These are phyloP conservation scores for Periphyllus acericola DNA, from an alignment of 2,888 invertebrate species.

Conservation along the genomic window DNA sequence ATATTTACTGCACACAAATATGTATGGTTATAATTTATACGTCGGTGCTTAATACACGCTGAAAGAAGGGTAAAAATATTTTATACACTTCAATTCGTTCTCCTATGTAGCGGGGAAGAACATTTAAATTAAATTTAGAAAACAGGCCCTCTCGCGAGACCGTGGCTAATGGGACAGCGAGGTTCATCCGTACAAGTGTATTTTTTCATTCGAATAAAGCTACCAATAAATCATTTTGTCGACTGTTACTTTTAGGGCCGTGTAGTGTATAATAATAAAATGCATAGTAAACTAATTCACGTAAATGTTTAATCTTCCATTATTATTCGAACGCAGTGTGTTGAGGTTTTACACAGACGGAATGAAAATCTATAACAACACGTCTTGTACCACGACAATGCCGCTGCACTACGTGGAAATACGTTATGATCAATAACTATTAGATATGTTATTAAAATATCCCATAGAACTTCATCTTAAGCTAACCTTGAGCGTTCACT, in stretches of 20 bases:
- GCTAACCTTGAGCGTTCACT: constrained; percentile 5
- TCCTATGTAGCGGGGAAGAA: constrained; percentile 14
- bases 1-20: constrained; percentile 14
- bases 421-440: neutral
- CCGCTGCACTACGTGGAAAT: neutral
- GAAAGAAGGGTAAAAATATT: constrained; percentile 22
- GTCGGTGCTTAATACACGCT: constrained; percentile 27
- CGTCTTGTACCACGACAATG: too few relatives aligned
- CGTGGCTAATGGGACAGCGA: constrained; percentile 51
- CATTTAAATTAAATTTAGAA: constrained; percentile 56
- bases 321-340: neutral
- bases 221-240: constrained; percentile 39
- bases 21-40: constrained; percentile 45
- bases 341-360: neutral
- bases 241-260: neutral
- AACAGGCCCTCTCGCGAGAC: constrained; percentile 23
- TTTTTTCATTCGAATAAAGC: neutral
- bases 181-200: constrained; percentile 7
- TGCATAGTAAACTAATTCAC: neutral
- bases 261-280: constrained; percentile 11
- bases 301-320: neutral
- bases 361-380: neutral
- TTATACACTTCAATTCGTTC: constrained; percentile 30
- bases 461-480: neutral
- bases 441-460: neutral